These are phyloP conservation scores for Drosophila tanythrix DNA, from an alignment of 2,888 invertebrate genomes.

Conservation along the genomic window DNA sequence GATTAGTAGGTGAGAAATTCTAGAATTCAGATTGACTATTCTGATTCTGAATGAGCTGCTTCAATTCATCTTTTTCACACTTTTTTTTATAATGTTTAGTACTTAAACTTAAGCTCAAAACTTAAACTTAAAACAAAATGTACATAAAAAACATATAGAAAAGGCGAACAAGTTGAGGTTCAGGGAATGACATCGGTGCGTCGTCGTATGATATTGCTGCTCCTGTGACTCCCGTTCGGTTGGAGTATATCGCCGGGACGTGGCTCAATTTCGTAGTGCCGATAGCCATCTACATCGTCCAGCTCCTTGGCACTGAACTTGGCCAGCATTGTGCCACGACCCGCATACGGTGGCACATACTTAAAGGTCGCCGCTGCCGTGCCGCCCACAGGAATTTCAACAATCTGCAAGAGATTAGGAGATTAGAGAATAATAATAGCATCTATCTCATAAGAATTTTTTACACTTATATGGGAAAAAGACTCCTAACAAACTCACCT, in stretches of 20 bases:
- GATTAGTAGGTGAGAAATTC: neutral
- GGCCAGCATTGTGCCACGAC: conserved; percentile 92
- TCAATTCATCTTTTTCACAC: neutral
- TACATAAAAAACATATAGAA: conserved; percentile 8
- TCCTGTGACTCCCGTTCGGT: conserved; percentile 70
- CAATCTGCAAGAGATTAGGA: conserved; percentile 67
- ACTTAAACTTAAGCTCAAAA: conserved; percentile 34
- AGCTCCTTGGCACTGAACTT: conserved; percentile 95
- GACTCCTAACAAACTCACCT: conserved; percentile 84
- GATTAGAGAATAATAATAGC: neutral
- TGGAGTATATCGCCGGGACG: conserved; percentile 82
- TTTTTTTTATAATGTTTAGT: neutral
- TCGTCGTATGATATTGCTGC: conserved; percentile 79
- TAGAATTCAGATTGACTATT: neutral
- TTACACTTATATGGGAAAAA: too few species aligned
- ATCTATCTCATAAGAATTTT: neutral
- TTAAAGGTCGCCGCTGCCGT: conserved; percentile 90
- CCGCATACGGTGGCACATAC: conserved; percentile 91
- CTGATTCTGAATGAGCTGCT: neutral
- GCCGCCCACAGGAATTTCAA: conserved; percentile 87
- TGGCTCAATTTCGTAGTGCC: conserved; percentile 89
- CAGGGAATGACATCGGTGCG: conserved; percentile 83
- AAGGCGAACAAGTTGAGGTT: conserved; percentile 1
- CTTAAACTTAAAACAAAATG: conserved; percentile 35
- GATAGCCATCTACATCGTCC: conserved; percentile 94